Percentiles rank a stretch among this genome's conserved stretches.
phyloP scores from a whole-genome alignment of 2,888 invertebrate genomes.

The Drosophila greeni region DNA sequence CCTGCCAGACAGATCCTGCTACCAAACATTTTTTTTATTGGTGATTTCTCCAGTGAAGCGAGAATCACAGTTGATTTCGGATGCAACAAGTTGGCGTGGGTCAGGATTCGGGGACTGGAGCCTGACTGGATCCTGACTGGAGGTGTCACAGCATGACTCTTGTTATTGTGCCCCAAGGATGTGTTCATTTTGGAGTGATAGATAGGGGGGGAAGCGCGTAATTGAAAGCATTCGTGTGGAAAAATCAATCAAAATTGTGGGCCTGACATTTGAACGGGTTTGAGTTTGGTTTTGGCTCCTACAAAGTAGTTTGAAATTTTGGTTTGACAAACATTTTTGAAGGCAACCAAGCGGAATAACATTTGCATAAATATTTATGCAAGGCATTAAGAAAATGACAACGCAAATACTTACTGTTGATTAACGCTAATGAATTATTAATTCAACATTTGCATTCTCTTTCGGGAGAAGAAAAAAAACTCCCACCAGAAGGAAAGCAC shows the following conservation, averaged over 20 bases:
- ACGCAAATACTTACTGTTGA: neutral
- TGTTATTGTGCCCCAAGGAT: slow-evolving; percentile 45
- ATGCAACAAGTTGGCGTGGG: slow-evolving; percentile 60
- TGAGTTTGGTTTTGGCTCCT: neutral
- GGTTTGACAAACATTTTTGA: slow-evolving; percentile 1
- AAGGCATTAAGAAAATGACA: neutral
- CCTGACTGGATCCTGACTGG: slow-evolving; percentile 1
- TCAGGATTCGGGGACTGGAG: slow-evolving; percentile 2
- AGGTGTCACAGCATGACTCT: slow-evolving; percentile 54
- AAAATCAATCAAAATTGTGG: slow-evolving; percentile 63
- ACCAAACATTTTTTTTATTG: slow-evolving; percentile 48
- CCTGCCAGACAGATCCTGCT: slow-evolving; percentile 11
- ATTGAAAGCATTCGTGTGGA: slow-evolving; percentile 58
- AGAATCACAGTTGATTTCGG: slow-evolving; percentile 65
- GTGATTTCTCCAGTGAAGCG: slow-evolving; percentile 61
- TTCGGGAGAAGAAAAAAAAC: slow-evolving; percentile 1
- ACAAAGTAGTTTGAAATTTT: neutral
- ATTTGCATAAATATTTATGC: slow-evolving; percentile 24
- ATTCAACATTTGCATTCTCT: slow-evolving; percentile 2
- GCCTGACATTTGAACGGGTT: slow-evolving; percentile 47
- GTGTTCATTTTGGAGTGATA: slow-evolving; percentile 53
- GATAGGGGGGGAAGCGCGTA: slow-evolving; percentile 30
- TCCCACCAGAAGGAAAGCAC: neutral
- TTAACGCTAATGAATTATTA: slow-evolving; percentile 10
- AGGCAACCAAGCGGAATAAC: slow-evolving; percentile 1